These are phyloP conservation scores for Dicroscelio sp. DNA, from an alignment of 2,888 invertebrate species.

Conservation along the genomic window DNA sequence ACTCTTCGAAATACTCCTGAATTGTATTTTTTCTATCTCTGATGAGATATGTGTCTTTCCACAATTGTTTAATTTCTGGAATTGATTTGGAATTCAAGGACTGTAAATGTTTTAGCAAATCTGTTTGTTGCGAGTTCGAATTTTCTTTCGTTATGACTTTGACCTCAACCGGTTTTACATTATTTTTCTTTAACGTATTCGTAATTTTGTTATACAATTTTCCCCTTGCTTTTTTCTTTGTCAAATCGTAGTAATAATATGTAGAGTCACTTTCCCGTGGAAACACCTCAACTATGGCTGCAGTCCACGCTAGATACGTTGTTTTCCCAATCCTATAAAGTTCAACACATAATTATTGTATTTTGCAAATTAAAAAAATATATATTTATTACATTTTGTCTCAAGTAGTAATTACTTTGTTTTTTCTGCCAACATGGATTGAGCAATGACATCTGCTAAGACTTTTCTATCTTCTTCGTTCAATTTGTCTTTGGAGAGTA, in stretches of 20 bases:
- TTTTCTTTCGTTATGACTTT: neutral
- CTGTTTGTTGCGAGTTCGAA: neutral
- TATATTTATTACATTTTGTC: neutral
- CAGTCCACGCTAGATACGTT: neutral
- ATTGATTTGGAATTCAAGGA: neutral
- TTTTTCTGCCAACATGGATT: neutral
- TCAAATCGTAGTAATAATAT: neutral
- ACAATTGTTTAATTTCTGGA: neutral
- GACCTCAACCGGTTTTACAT: neutral
- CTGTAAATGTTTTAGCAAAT: neutral
- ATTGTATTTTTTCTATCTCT: conserved; percentile 49
- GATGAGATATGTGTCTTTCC: conserved; percentile 15
- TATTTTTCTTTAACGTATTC: neutral
- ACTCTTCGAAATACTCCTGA: conserved; percentile 47
- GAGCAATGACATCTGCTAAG: neutral
- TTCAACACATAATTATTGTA: neutral
- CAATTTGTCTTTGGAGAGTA: neutral
- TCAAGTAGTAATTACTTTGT: neutral
- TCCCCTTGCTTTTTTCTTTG: neutral
- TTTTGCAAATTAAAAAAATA: neutral
- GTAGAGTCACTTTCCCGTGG: neutral
- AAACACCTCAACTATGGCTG: neutral
- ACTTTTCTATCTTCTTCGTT: neutral
- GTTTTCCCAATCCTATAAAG: no score
- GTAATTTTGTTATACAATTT: conserved; percentile 20